Percentiles rank a stretch among this genome's conserved stretches.
phyloP scores from a whole-genome alignment of 2,113 vertebrate genomes.

The Craseonycteris thonglongyai region DNA sequence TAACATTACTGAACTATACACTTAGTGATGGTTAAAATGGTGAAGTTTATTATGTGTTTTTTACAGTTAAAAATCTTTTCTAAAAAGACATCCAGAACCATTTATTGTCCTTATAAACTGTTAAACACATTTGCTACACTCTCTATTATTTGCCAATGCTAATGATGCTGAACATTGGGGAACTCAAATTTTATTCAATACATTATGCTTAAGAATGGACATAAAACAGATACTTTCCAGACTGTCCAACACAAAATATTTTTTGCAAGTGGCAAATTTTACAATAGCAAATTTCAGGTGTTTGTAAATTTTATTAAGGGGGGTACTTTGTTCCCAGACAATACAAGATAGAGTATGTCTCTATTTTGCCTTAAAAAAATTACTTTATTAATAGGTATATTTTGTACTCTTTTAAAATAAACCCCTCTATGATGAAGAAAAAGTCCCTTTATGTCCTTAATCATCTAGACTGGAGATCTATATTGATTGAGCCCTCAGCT shows the following conservation, averaged over 20 bases:
- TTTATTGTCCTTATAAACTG: neutral
- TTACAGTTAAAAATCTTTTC: neutral
- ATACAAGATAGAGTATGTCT: neutral
- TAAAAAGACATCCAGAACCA: neutral
- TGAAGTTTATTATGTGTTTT: neutral
- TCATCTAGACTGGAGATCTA: neutral
- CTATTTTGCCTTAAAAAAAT: neutral
- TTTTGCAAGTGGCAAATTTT: neutral
- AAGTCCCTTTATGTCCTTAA: neutral
- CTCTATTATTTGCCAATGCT: neutral
- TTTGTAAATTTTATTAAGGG: neutral
- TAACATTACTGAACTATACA: neutral
- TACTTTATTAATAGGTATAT: neutral
- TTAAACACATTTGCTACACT: neutral
- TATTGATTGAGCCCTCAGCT: neutral
- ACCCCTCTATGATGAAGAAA: neutral
- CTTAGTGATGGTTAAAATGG: neutral
- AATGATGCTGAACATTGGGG: neutral
- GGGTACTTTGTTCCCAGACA: neutral
- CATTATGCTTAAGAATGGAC: neutral
- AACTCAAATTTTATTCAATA: neutral
- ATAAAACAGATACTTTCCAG: neutral
- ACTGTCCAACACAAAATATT: neutral
- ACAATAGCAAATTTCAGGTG: neutral
- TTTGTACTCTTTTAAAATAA: neutral